These are phyloP conservation scores for Astreopora myriophthalma DNA, from an alignment of 64 coral and sea anemone species.

Conservation along the genomic window DNA sequence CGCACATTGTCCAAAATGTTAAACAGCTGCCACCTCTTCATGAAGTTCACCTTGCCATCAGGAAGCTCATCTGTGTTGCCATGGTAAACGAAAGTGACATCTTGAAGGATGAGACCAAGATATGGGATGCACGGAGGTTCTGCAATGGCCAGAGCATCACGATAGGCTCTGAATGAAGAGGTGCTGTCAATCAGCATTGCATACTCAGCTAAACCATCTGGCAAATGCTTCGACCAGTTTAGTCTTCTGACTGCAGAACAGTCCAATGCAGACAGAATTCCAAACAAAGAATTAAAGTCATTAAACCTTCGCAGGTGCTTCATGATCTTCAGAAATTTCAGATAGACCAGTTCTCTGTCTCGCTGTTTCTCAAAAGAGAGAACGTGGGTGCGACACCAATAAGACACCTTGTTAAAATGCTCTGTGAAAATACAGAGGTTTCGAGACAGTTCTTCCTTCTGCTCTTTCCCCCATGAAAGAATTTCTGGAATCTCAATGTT, in stretches of 20 bases:
- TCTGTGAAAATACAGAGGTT: constrained; percentile 95
- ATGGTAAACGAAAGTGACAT: constrained; percentile 97
- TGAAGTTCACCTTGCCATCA: constrained; percentile 99
- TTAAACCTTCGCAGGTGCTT: constrained; percentile 98
- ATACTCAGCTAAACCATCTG: constrained; percentile 89
- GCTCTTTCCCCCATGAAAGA: constrained; percentile 96
- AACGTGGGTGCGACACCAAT: constrained; percentile 94
- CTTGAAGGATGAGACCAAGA: constrained; percentile 96
- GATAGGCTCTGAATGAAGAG: constrained; percentile 90
- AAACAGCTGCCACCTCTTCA: constrained; percentile 98
- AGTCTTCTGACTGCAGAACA: constrained; percentile 95
- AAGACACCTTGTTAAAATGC: constrained; percentile 98
- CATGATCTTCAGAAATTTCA: constrained; percentile 99
- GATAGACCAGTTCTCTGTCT: constrained; percentile 88
- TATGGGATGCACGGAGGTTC: constrained; percentile 94
- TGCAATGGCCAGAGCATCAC: constrained; percentile 75
- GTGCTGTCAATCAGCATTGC: constrained; percentile 90
- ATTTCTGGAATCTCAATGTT: constrained; percentile 99
- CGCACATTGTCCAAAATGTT: constrained; percentile 94
- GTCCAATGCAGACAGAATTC: constrained; percentile 95
- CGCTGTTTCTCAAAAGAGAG: constrained; percentile 96
- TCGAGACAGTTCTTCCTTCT: constrained; percentile 90
- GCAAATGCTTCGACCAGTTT: constrained; percentile 85
- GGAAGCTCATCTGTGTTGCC: constrained; percentile 96
- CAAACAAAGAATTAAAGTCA: constrained; percentile 98